Evolutionary conservation across 2,113 vertebrate species (phyloP), one percentile per base, ranked within the genome.

Genomic region (Odontophorus gujanensis): DNA sequence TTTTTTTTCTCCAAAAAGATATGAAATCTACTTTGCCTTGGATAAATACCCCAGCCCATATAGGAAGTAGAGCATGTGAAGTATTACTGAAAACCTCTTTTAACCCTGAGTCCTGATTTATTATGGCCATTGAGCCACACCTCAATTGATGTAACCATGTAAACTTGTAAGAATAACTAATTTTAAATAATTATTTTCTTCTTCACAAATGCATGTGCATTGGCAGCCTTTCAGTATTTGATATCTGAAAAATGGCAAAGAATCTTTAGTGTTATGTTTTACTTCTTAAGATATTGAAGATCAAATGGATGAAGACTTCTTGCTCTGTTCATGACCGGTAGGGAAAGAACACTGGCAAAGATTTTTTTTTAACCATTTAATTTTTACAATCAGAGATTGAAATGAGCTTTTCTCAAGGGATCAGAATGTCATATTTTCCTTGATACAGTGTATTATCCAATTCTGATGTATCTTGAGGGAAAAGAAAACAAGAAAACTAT

Each of bases 201-300:
- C 20, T 22, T 20, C 18, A 15, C 24, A 66, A 73, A 20, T 58
- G 28, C 0, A 0, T 36, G 20, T 34, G 4, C 25, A n/a, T 20
- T 24, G 13, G 28, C 63, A 65, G 17, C 11, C 69, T 65, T 63
- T 50, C 15, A 57, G 16, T 32, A 53, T 34, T 83, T 92, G 55
- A 10, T 63, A 15, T 68, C 57, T 69, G 42, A 51, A 53, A 79
- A 88, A 84, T 15, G 26, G 14, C 36, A 7, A 79, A 57, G 18
- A 76, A 63, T 62, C 18, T 63, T 34, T 32, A 63, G 26, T 38
- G 36, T 75, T 5, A 7, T 62, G 3, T 50, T 84, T 68, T 58
- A 18, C 26, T 43, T n/a, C 12, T 43, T 9, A 67, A 74, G 21
- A 15, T 38, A 22, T 67, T 24, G 40, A 78, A 72, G 73, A 87